These are phyloP conservation scores for Creontiades dilutus DNA, from an alignment of 2,888 invertebrate genomes.

Conservation along the genomic window DNA sequence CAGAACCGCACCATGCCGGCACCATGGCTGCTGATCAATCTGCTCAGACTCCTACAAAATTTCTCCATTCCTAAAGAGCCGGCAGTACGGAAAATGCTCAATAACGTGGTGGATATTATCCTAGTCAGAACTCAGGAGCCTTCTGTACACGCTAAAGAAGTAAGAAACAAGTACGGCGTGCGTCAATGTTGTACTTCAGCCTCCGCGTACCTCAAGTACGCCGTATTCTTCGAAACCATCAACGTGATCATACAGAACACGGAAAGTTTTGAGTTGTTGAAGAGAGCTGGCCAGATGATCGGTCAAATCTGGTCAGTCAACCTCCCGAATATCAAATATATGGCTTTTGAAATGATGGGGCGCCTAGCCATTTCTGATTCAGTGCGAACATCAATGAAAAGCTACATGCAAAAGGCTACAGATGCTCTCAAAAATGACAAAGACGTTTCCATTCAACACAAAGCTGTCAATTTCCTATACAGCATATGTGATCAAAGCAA, in stretches of 20 bases:
- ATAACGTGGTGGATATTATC: constrained; percentile 33
- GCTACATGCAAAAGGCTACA: neutral
- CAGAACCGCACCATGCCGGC: constrained; percentile 35
- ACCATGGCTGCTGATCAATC: constrained; percentile 25
- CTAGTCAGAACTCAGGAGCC: constrained; percentile 26
- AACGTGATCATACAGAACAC: constrained; percentile 8
- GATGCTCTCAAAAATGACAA: neutral
- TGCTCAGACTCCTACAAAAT: constrained; percentile 19
- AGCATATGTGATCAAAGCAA: constrained; percentile 9
- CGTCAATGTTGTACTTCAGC: neutral
- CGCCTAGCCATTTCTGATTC: neutral
- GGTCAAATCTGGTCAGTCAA: neutral
- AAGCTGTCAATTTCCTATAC: constrained; percentile 20
- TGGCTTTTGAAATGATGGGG: constrained; percentile 2
- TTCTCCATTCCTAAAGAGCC: neutral
- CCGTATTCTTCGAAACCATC: constrained; percentile 39
- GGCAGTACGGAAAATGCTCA: constrained; percentile 8
- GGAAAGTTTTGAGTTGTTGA: neutral
- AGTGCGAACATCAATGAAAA: neutral
- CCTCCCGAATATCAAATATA: neutral
- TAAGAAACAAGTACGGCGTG: neutral
- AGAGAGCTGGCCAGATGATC: neutral
- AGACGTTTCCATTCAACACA: constrained; percentile 37
- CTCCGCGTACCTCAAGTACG: neutral
- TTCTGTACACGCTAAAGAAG: neutral